Conservation (phyloP, 2,797 vertebrate genomes). For the Eulemur rubriventer region DNA sequence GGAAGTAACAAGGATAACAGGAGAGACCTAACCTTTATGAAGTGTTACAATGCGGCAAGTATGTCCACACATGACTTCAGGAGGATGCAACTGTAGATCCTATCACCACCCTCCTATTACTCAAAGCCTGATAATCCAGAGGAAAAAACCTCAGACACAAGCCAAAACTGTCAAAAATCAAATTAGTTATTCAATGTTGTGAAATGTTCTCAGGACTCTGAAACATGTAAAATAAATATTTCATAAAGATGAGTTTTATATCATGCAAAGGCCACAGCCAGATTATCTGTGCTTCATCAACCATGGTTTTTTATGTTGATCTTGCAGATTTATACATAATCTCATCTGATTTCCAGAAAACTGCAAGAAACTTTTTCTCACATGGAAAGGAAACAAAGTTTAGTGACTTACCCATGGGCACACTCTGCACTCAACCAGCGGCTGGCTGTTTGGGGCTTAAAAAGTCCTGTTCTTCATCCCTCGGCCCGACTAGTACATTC, state of each 20-base stretch:
- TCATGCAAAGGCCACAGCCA: neutral
- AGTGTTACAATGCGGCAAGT: neutral
- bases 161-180: neutral
- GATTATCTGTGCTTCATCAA: neutral
- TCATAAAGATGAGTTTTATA: neutral
- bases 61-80: neutral
- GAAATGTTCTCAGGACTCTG: neutral
- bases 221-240: neutral
- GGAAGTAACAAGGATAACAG: neutral
- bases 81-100: neutral
- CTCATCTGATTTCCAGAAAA: slow-evolving; percentile 22
- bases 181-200: neutral
- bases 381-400: neutral
- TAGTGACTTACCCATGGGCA: neutral
- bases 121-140: neutral
- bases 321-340: neutral
- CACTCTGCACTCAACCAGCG: neutral
- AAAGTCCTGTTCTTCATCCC: neutral
- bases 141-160: neutral
- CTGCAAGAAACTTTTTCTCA: neutral
- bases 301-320: neutral
- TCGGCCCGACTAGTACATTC: neutral
- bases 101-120: neutral
- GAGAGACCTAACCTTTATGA: neutral
- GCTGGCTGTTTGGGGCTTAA: neutral